Evolutionary conservation across 2,113 vertebrate genomes (phyloP), one percentile per base, ranked within the genome.

Genomic region (Varanus salvator): DNA sequence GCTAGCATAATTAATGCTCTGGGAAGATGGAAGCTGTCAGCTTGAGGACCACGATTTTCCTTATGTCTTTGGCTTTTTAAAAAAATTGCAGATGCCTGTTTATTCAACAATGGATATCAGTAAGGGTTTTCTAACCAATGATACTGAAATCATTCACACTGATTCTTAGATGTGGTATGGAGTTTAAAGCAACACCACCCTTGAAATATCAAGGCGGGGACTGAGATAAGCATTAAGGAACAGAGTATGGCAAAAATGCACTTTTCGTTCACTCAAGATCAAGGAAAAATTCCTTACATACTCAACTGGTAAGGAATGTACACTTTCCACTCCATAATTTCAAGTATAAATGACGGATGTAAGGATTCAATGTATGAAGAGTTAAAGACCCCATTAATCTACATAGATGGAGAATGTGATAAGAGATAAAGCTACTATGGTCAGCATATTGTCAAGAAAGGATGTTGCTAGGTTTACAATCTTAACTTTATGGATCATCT

Each of bases 301-400:
- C 72, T 89, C 86, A 91, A 34, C 38, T 90, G 83, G 87, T 71
- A 88, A 94, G 94, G 91, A 91, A 75, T 25, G 88, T 91, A 87
- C 17, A 60, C 29, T 88, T 96, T 84, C 21, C 66, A 91, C 87
- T 93, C 81, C 77, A 93, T 89, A 86, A 90, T 76, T 89, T 89
- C 29, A 91, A 90, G 91, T 94, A 71, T 0, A 81, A 29, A 87
- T 27, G 88, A 52, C 80, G 95, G 81, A 60, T 87, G 71, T 90
- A 86, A 86, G 89, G 57, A 25, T 84, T 9, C 17, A 88, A 77
- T 0, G 74, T 9, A 72, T 23, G 89, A 87, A 86, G 68, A 84
- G 88, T 89, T 68, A 91, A 94, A 80, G 78, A 90, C 90, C 71
- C 23, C n/a, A 92, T 90, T 90, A 86, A 90, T 71, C 50, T 90